These are phyloP conservation scores for Rhipidura dahli DNA, from an alignment of 2,113 vertebrate genomes.

Conservation along the genomic window DNA sequence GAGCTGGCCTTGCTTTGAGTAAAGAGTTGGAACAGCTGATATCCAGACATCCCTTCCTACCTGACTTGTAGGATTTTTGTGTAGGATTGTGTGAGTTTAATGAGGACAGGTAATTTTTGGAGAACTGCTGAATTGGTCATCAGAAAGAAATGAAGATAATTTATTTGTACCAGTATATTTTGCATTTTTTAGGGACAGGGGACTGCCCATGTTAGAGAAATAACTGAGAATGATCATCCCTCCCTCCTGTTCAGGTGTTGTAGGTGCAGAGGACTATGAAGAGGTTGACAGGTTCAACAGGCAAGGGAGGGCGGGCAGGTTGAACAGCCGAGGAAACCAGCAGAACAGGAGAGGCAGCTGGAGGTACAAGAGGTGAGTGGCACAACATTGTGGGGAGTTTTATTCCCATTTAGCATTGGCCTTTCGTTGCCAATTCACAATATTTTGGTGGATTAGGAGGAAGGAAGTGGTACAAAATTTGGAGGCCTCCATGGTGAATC, in stretches of 20 bases:
- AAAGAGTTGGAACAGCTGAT: background rate
- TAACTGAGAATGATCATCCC: background rate
- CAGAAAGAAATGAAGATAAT: background rate
- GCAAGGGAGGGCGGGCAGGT: slow-evolving; percentile 71
- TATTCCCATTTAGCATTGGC: background rate
- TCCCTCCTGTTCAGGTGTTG: slow-evolving; percentile 71
- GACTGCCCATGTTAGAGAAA: background rate
- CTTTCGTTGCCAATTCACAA: background rate
- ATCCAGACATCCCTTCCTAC: background rate
- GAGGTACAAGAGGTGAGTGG: slow-evolving; percentile 91
- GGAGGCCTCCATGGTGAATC: background rate
- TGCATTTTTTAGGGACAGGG: background rate
- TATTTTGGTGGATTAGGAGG: background rate
- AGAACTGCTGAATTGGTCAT: background rate
- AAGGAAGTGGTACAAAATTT: background rate
- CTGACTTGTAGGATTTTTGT: background rate
- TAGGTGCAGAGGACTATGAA: slow-evolving; percentile 89
- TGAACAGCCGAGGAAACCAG: slow-evolving; percentile 76
- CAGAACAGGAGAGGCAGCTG: slow-evolving; percentile 92
- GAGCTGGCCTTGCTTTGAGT: background rate
- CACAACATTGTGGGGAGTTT: background rate
- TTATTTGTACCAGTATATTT: background rate
- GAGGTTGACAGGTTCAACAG: slow-evolving; percentile 85
- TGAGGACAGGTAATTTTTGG: background rate
- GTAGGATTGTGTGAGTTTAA: background rate